These are phyloP conservation scores for Carassius carassius DNA, from an alignment of 2,113 vertebrate species.

Conservation along the genomic window DNA sequence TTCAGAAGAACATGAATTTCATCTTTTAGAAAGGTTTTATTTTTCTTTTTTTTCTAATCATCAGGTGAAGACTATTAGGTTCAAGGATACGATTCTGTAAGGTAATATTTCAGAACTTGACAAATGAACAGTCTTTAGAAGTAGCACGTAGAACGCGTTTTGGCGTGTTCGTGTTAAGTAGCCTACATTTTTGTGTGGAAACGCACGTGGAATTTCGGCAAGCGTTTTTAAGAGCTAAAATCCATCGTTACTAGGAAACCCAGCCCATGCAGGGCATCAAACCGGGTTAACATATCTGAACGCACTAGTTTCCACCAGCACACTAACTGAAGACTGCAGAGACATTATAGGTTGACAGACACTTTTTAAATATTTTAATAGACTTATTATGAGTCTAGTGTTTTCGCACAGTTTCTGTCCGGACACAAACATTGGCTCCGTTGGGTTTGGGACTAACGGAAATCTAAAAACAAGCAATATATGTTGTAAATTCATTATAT, in stretches of 20 bases:
- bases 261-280: too few species aligned
- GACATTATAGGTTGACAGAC: too few species aligned
- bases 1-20: background rate
- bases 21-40: background rate
- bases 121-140: background rate
- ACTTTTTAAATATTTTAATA: too few species aligned
- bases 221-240: background rate
- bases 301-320: too few species aligned
- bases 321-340: too few species aligned
- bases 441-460: too few species aligned
- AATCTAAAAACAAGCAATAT: too few species aligned
- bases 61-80: background rate
- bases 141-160: background rate
- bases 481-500: too few species aligned
- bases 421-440: too few species aligned
- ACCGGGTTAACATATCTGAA: too few species aligned
- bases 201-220: background rate
- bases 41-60: background rate
- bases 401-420: too few species aligned
- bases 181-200: background rate
- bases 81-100: background rate
- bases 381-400: too few species aligned
- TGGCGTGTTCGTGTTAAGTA: background rate
- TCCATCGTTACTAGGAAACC: background rate
- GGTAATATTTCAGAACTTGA: background rate